Evolutionary conservation across 2,113 vertebrate genomes (phyloP), one percentile per base, ranked within the genome.

Genomic region (Fukomys damarensis): DNA sequence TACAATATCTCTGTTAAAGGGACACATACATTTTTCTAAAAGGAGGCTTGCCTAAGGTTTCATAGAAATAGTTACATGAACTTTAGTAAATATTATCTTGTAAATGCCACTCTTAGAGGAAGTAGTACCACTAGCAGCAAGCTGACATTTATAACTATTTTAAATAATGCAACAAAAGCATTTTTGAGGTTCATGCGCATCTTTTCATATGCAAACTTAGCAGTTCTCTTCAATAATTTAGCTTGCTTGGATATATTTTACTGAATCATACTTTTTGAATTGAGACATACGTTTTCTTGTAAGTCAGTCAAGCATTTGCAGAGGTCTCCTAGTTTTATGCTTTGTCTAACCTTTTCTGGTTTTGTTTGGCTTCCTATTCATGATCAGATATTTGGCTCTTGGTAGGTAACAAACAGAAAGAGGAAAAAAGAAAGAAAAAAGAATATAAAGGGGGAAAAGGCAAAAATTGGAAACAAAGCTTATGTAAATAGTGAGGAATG

Each of bases 101-200:
- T 93, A 98, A 98, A 98, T 98, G 95, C 83, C 97, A 94, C 82
- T 98, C 93, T 94, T 98, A 98, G 91, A 95, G 98, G 93, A 85
- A 26, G 0, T 95, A 96, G 0, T 95, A 96, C 68, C 94, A 97
- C 91, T 93, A 97, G 96, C 83, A 98, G 97, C 95, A 98, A 98
- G 93, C 97, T 98, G 98, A 98, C 98, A 98, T 98, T 99, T 98
- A 96, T 96, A 96, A 96, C 97, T 97, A 3, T 85, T 97, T 95
- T 98, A 98, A 98, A 98, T 98, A 98, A 98, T 98, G 98, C 97
- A 98, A 98, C 97, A 98, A 97, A 98, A 98, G 97, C 97, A 94
- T 98, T 98, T 98, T 98, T 96, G 98, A 97, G 96, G 98, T 98
- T 98, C 95, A 89, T 66, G 86, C 86, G 93, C 95, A 97, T 95